Evolutionary conservation across 2,797 vertebrate genomes (phyloP).

Genomic region (Falco rusticolus): DNA sequence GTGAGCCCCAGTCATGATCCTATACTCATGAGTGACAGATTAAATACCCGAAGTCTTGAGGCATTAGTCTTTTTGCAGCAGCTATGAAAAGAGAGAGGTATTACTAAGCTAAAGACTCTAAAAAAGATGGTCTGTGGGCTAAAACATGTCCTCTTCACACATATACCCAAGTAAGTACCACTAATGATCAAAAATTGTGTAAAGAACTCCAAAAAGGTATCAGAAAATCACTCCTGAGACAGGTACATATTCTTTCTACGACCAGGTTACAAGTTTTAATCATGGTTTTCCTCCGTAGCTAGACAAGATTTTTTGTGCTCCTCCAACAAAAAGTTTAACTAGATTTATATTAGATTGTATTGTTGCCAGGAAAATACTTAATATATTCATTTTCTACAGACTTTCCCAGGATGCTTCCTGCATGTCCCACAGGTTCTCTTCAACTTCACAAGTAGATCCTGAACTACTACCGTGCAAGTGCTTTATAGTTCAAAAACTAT

Average conservation of each 20-base stretch:
- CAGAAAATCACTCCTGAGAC: neutral
- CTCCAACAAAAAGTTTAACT: neutral
- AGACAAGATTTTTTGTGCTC: neutral
- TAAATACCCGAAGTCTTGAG: neutral
- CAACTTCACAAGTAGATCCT: neutral
- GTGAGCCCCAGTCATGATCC: neutral
- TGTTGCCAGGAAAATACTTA: neutral
- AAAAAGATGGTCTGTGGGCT: neutral
- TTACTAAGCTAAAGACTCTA: neutral
- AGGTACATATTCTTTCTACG: neutral
- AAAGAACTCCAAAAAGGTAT: neutral
- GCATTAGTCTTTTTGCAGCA: neutral
- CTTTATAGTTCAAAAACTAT: neutral
- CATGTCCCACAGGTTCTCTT: neutral
- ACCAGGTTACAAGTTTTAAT: neutral
- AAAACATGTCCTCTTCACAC: neutral
- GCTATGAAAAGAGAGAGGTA: neutral
- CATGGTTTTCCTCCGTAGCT: neutral
- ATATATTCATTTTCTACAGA: neutral
- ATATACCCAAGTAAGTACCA: neutral
- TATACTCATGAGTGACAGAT: neutral
- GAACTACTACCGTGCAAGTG: neutral
- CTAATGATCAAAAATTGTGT: neutral
- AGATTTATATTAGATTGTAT: neutral
- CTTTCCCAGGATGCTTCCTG: neutral